Base-by-base conservation (phyloP, 1,140 invertebrate species). In the Psilanteris sp. region DNA sequence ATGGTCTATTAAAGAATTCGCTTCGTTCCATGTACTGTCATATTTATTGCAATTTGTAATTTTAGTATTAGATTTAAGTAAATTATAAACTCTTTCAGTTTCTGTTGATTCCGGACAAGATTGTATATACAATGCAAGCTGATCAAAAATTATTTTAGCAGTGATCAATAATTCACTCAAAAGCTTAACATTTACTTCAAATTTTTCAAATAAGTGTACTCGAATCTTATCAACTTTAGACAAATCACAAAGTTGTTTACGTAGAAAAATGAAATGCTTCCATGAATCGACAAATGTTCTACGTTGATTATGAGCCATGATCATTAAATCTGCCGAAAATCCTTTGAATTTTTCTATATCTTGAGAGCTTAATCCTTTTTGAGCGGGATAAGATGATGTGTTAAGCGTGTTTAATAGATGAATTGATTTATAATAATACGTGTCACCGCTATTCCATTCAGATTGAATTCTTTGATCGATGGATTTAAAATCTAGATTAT, bases 311-410 rank as follows among this genome's bases (percentile, higher is more conserved):
- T 91, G 87, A 3, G 90, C 89, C 46, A 93, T 78, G 0, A 95
- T 70, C 76, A 93, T 88, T 6, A 95, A 77, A 71, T 95, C 92
- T 41, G 90, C 89, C 0, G 92, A 89, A 82, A 94, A 96, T 29
- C 97, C 97, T 87, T 92, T 92, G 71, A 95, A 94, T 44, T 96
- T 90, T 54, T 97, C 94, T 36, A 96, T 92, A 71, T 95, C 94
- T 26, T 92, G 92, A 0, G 92, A 85, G 5, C 94, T 94, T 16
- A 98, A 85, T 79, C 98, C 96, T 72, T 93, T 91, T 20, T 94
- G 91, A 0, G 94, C 93, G 1, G 89, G 83, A 14, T 90, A 90
- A 57, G 77, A 95, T 82, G 9, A 92, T 89, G 34, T 89, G 10
- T 92, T 90, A 4, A 98, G 88, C 1, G 92, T 88, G 29, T 93